Evolutionary conservation across 2,888 invertebrate species (phyloP).

Genomic region (Opisthograptis luteolata): DNA sequence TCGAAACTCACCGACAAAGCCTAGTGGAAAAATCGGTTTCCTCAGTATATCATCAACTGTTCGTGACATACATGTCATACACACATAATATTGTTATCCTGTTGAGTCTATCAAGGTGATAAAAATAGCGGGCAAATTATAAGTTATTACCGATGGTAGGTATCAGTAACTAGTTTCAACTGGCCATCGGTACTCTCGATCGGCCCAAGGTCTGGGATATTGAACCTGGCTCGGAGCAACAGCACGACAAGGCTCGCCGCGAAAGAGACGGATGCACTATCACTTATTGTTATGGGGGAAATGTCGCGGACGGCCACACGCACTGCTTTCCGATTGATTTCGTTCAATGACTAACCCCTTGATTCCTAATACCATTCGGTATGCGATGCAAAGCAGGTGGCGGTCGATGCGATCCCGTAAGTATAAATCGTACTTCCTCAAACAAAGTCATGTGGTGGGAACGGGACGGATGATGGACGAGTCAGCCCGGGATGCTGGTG

Average conservation of each 20-base stretch:
- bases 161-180: slow-evolving; percentile 74
- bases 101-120: slow-evolving; percentile 52
- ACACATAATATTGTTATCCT: slow-evolving; percentile 41
- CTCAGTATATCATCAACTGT: slow-evolving; percentile 41
- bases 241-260: slow-evolving; percentile 73
- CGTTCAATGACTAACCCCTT: slow-evolving; percentile 63
- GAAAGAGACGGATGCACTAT: slow-evolving; percentile 79
- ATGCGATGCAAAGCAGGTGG: slow-evolving; percentile 69
- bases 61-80: slow-evolving; percentile 35
- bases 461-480: slow-evolving; percentile 39
- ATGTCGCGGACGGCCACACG: slow-evolving; percentile 74
- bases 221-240: slow-evolving; percentile 79
- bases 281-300: slow-evolving; percentile 80
- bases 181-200: slow-evolving; percentile 68
- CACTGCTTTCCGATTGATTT: slow-evolving; percentile 57
- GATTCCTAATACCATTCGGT: slow-evolving; percentile 66
- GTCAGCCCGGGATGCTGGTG: slow-evolving; percentile 19
- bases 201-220: slow-evolving; percentile 83
- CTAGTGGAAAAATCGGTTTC: slow-evolving; percentile 61
- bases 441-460: slow-evolving; percentile 55
- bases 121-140: slow-evolving; percentile 69
- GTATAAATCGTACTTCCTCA: slow-evolving; percentile 70
- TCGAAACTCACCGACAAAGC: slow-evolving; percentile 59
- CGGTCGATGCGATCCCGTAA: slow-evolving; percentile 64
- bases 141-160: slow-evolving; percentile 71